Base-by-base conservation (phyloP, 92 coral and sea anemone species). In the Ricordea florida region DNA sequence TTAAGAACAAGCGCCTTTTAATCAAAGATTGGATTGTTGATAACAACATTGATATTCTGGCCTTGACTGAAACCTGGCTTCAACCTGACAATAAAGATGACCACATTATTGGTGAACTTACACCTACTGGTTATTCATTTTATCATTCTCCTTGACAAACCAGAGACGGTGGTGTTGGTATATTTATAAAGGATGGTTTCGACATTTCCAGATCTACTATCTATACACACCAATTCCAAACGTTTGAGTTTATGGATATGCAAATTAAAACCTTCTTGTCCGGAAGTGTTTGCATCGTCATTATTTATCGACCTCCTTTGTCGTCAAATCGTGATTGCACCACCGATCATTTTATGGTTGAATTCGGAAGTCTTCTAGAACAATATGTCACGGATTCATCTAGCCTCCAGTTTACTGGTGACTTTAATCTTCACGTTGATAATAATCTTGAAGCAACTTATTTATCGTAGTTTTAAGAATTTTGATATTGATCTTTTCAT, bases 361-460 rank as follows among this genome's bases (percentile, higher is more conserved):
- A 57, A 57, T 29, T 57, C 63, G 63, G 63, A 57, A 57, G 63
- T 57, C 63, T 57, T 57, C 42, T 57, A 32, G 63, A 57, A 57
- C 63, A 57, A 29, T 57, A 57, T 57, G 63, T 57, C 42, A 57
- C 63, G 42, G 42, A 57, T 57, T 57, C 63, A 2, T 57, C 63
- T 13, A 57, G 63, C 42, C 63, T 32, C 23, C 27, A 18, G 55
- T 18, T 16, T 15, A 20, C 55, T 3, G 55, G 55, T 47, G 55
- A 47, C 55, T 47, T 2, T 15, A 47, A 47, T 47, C 55, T 47
- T 47, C 55, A 20, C 55, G 55, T 11, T 11, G 4, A 47, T n/a
- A n/a, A n/a, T n/a, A n/a, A n/a, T n/a, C n/a, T n/a, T n/a, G n/a
- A n/a, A n/a, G n/a, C n/a, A n/a, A n/a, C n/a, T n/a, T n/a, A n/a